phyloP scores from a whole-genome alignment of 2,888 invertebrate genomes.

The Pyrochroa serraticornis region DNA sequence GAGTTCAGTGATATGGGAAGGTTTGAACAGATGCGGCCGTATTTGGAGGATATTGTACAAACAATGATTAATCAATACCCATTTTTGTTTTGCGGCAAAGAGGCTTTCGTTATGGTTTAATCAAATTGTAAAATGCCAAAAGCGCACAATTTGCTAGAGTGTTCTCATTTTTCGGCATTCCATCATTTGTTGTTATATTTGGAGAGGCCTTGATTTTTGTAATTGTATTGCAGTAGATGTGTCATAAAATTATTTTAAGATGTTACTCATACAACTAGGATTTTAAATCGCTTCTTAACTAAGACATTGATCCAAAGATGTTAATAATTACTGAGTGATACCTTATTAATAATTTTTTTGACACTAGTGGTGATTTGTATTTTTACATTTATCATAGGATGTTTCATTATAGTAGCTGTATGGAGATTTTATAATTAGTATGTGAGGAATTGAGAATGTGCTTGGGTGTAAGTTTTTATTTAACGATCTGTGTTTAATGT shows the following conservation, averaged over 20 bases:
- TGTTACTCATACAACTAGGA: conserved; percentile 29
- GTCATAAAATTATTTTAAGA: conserved; percentile 31
- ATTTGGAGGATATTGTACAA: conserved; percentile 93
- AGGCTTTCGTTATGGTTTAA: conserved; percentile 94
- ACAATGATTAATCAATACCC: conserved; percentile 97
- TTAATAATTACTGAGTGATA: conserved; percentile 32
- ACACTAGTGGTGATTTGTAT: conserved; percentile 52
- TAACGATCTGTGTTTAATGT: conserved; percentile 41
- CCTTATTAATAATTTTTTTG: conserved; percentile 35
- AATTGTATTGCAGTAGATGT: conserved; percentile 32
- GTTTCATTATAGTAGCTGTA: conserved; percentile 37
- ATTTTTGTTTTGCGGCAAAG: conserved; percentile 92
- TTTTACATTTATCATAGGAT: conserved; percentile 49
- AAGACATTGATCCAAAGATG: conserved; percentile 28
- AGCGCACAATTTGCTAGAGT: conserved; percentile 44
- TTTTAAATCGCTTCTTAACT: conserved; percentile 10
- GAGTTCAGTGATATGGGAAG: conserved; percentile 93
- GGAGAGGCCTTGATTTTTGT: conserved; percentile 48
- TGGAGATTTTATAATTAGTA: conserved; percentile 33
- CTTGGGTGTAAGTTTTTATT: conserved; percentile 33
- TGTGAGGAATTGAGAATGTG: conserved; percentile 27
- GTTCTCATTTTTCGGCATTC: conserved; percentile 32
- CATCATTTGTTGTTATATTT: conserved; percentile 39
- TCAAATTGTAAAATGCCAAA: conserved; percentile 32
- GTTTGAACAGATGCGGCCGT: conserved; percentile 92